These are phyloP conservation scores for Erebia epiphron DNA, from an alignment of 2,888 invertebrate genomes.

Conservation along the genomic window DNA sequence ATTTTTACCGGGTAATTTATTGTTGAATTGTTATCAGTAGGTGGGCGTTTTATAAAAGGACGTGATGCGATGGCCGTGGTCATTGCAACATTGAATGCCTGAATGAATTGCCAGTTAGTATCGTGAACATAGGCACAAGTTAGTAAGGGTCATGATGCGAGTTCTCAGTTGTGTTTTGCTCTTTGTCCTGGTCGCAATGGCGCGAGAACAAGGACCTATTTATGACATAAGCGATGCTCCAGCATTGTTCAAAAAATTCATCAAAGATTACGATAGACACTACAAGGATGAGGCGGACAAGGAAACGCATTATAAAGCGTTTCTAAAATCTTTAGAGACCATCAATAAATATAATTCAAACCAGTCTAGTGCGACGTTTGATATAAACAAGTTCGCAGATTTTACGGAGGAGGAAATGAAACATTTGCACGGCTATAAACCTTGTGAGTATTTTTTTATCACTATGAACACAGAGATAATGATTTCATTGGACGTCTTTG, in stretches of 20 bases:
- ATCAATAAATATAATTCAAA: slow-evolving; percentile 46
- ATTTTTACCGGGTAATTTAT: background rate
- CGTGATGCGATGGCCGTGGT: background rate
- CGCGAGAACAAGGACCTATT: slow-evolving; percentile 33
- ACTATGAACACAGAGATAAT: too few relatives aligned
- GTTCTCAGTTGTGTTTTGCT: slow-evolving; percentile 18
- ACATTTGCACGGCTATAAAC: slow-evolving; percentile 29
- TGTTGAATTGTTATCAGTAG: slow-evolving; percentile 1
- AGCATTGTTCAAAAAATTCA: slow-evolving; percentile 50
- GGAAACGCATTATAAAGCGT: slow-evolving; percentile 49
- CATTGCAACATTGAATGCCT: slow-evolving; percentile 9
- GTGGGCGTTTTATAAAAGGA: slow-evolving; percentile 2
- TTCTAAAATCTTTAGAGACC: slow-evolving; percentile 45
- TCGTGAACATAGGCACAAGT: background rate
- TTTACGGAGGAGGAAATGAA: slow-evolving; percentile 48
- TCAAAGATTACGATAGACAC: slow-evolving; percentile 47
- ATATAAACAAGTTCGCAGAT: slow-evolving; percentile 55
- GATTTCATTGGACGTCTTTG: background rate
- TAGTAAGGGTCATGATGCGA: slow-evolving; percentile 4
- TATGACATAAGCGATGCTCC: slow-evolving; percentile 50
- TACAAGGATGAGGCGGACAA: slow-evolving; percentile 55
- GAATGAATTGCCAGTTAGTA: background rate
- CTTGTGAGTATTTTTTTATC: slow-evolving; percentile 4
- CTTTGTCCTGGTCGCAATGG: slow-evolving; percentile 37
- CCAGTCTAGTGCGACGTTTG: slow-evolving; percentile 43